Evolutionary conservation across 2,113 vertebrate species (phyloP).

Genomic region (Ailurus styani): DNA sequence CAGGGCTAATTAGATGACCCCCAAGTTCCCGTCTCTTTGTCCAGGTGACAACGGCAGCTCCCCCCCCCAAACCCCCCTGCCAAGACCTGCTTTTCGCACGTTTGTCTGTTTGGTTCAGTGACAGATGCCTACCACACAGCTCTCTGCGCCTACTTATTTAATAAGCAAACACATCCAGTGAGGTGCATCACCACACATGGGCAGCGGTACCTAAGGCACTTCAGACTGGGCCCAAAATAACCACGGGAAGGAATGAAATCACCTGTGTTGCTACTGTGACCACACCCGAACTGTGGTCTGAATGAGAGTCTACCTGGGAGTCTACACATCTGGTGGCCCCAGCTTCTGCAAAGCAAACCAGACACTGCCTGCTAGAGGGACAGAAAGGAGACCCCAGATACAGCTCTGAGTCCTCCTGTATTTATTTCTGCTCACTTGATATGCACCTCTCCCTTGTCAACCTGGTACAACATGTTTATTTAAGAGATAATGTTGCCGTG

Average conservation of each 20-base stretch:
- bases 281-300: background rate
- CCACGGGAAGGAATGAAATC: background rate
- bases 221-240: background rate
- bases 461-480: conserved; percentile 77
- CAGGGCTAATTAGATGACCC: background rate
- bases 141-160: background rate
- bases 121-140: background rate
- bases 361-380: background rate
- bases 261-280: background rate
- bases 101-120: background rate
- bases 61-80: too few species aligned
- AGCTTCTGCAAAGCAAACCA: background rate
- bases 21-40: background rate
- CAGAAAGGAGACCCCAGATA: background rate
- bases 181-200: background rate
- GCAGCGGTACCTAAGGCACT: background rate
- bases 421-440: conserved; percentile 69
- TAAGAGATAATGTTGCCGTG: conserved; percentile 76
- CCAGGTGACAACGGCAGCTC: background rate
- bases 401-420: conserved; percentile 30
- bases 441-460: conserved; percentile 68
- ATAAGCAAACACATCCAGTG: background rate
- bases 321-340: background rate
- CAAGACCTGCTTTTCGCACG: background rate
- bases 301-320: background rate